A percentile compares a stretch with the other conserved stretches of the same genome.
phyloP scores from a whole-genome alignment of 1,140 invertebrate genomes.

The Zaprionus camerounensis region DNA sequence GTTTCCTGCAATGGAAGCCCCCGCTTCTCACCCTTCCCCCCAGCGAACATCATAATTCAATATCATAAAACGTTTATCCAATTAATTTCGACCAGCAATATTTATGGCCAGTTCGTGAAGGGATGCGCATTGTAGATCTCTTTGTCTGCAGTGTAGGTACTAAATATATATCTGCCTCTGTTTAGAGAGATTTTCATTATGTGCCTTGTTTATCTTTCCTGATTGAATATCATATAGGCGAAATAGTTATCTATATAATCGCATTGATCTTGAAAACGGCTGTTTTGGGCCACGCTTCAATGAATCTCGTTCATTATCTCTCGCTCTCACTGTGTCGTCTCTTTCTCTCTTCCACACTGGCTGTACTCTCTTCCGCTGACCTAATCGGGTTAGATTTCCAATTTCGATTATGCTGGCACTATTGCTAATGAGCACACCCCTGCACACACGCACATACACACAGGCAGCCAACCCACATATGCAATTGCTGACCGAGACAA shows the following conservation, averaged over 20 bases:
- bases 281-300: slow-evolving; percentile 57
- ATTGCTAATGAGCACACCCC: slow-evolving; percentile 68
- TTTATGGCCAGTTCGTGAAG: slow-evolving; percentile 71
- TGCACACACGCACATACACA: slow-evolving; percentile 12
- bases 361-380: slow-evolving; percentile 46
- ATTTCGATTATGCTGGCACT: slow-evolving; percentile 70
- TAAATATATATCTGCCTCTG: neutral
- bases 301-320: slow-evolving; percentile 20
- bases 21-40: neutral
- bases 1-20: slow-evolving; percentile 15
- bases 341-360: slow-evolving; percentile 3
- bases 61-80: slow-evolving; percentile 82
- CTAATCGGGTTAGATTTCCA: slow-evolving; percentile 72
- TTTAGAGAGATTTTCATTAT: neutral
- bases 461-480: slow-evolving; percentile 18
- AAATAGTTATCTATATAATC: slow-evolving; percentile 7
- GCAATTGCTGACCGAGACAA: slow-evolving; percentile 31
- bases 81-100: slow-evolving; percentile 71
- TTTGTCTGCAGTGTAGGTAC: neutral
- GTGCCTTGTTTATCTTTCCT: neutral
- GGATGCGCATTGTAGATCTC: slow-evolving; percentile 31
- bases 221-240: neutral
- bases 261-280: slow-evolving; percentile 70
- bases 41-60: slow-evolving; percentile 70
- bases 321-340: neutral